Evolutionary conservation across 2,888 invertebrate genomes (phyloP), one percentile per base, ranked within the genome.

Genomic region (Chouioia cunea): DNA sequence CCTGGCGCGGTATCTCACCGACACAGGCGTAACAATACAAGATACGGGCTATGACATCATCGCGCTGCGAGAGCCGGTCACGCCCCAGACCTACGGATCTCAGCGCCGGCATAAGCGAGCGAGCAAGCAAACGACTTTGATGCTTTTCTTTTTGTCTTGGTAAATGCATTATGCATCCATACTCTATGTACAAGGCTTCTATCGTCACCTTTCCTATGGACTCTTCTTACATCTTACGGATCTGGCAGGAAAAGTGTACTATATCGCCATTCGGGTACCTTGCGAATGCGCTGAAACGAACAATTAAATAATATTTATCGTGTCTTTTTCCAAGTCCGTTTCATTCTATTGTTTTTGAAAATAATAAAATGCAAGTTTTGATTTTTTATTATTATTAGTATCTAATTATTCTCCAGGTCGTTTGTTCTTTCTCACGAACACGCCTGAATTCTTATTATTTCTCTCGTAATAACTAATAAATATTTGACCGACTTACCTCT

Each of bases 241-340:
- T 91, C 79, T 92, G 91, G 85, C 98, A 98, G 4, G 94, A 96
- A 82, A 94, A 96, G 86, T 98, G 98, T 0, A 97, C 95, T 20
- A 97, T 92, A 77, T 95, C 93, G 2, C 96, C 97, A 85, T 93
- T 94, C 1, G 97, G 95, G 86, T 94, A 95, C 57, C 97, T 89
- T 6, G 97, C 95, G 86, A 98, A 95, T 23, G 97, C 97, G 87
- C 96, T 93, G 86, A 75, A 89, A 88, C 75, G 75, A 78, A 36
- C 27, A 79, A 78, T 74, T 74, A 71, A 70, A 18, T 54, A 48
- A 64, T 22, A 57, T 44, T 59, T 44, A 50, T 53, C 48, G n/a
- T n/a, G n/a, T 27, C 27, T 27, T 36, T 59, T 52, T 16, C n/a
- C n/a, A 57, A 47, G 20, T 54, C 14, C 36, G 36, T 10, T 12